These are phyloP conservation scores for Cryptoblepharus egeriae DNA, from an alignment of 2,797 vertebrate species.

Conservation along the genomic window DNA sequence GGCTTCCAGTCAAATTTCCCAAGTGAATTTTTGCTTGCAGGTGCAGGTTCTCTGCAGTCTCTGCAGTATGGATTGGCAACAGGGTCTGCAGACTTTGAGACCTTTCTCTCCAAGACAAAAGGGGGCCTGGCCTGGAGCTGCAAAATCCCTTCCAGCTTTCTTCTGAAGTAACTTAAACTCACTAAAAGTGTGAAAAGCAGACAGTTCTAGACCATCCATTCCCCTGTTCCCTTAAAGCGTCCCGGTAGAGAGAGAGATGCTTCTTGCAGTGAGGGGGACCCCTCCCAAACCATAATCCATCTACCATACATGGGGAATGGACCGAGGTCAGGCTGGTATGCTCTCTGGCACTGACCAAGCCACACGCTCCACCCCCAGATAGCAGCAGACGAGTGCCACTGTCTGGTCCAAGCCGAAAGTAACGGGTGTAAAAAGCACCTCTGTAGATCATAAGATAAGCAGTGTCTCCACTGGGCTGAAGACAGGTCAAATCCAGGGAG, in stretches of 20 bases:
- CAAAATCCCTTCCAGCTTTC: neutral
- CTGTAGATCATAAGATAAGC: slow-evolving; percentile 66
- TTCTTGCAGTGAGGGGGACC: neutral
- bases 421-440: slow-evolving; percentile 56
- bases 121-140: too few species aligned
- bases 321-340: slow-evolving; percentile 28
- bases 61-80: slow-evolving; percentile 28
- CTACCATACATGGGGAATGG: neutral
- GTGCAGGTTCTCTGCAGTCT: neutral
- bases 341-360: slow-evolving; percentile 51
- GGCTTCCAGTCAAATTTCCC: slow-evolving; percentile 45
- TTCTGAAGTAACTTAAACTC: neutral
- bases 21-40: slow-evolving; percentile 62
- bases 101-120: neutral
- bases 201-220: neutral
- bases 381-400: slow-evolving; percentile 54
- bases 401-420: slow-evolving; percentile 27
- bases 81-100: neutral
- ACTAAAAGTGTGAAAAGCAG: neutral
- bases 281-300: neutral
- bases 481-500: slow-evolving; percentile 49
- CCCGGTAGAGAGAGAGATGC: neutral
- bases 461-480: slow-evolving; percentile 58
- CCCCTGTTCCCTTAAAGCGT: neutral
- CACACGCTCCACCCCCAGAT: slow-evolving; percentile 39